Evolutionary conservation across 1,140 invertebrate species (phyloP), one percentile per base, ranked within the genome.

Genomic region (Polyergus mexicanus): DNA sequence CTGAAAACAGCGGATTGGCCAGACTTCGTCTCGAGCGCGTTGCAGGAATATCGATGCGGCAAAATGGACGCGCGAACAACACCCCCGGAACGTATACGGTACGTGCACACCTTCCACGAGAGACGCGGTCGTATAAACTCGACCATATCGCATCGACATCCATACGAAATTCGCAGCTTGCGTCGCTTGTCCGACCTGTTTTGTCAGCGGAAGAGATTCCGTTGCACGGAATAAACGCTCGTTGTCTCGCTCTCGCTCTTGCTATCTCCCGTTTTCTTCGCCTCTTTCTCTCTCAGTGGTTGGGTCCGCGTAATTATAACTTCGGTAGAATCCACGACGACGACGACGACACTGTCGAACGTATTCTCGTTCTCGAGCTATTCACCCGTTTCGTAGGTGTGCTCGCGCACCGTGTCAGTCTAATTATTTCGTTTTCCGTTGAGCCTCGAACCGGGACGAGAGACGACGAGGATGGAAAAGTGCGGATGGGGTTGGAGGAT

Each of bases 41-140:
- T 60, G 51, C 44, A 80, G 60, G 75, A 80, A 78, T 71, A 75
- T 54, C 84, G 69, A 88, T 76, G 75, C 76, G 63, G 28, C 69
- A 28, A 74, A 69, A 72, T 66, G 68, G 68, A 72, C 35, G 38
- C 54, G 68, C 54, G 71, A 47, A 22, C 68, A 74, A 72, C 78
- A 83, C 28, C n/a, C 28, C 68, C n/a, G 13, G 2, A 72, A 60
- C 54, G 38, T 72, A 81, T 71, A 88, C 54, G 13, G 65, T 44
- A 86, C 76, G 87, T 89, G 86, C 88, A 91, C 85, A 91, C 85
- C 89, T 92, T 85, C 91, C 89, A 51, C 47, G 47, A 51, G 47
- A 51, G 28, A 68, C 87, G 89, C 86, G 91, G 89, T 92, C 92
- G 85, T 85, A 81, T 62, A 85, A 93, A 93, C 90, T 91, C 86